Base-by-base conservation (phyloP, 2,888 invertebrate genomes). In the Pristionchus maxplancki region DNA sequence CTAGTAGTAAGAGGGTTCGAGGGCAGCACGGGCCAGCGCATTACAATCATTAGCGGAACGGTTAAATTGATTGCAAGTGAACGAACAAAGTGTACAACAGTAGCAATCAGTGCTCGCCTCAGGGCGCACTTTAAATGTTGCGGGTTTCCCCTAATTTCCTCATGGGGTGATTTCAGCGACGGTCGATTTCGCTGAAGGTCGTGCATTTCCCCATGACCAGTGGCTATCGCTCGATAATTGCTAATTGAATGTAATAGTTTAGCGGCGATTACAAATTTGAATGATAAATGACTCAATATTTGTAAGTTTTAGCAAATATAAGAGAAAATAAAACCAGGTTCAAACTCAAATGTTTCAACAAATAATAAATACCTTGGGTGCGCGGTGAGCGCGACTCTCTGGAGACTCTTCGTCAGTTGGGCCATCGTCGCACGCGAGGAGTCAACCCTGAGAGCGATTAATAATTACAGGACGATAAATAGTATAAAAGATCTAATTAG, bases 341-440 rank as follows among this genome's bases (percentile, higher is more conserved):
- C 20, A 15, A 20, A 15, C 17, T 20, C 15, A 58, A 24, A 58
- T 8, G 28, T 64, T 67, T 67, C 3, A 71, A 17, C 37, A 71
- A 48, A 4, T 78, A 78, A 78, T 28, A 44, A 78, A 44, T 78
- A 78, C 78, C 78, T 78, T 15, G 78, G 78, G 28, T 78, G 78
- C 15, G 44, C 28, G 2, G 48, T 11, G 28, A 44, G 48, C 28
- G 28, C 44, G 40, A 28, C 78, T 78, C 78, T 78, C 44, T 78
- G 78, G n/a, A 78, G 44, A 28, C 78, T 48, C 78, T 78, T 78
- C 78, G 78, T 28, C 44, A 78, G 78, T 48, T 78, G 78, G 28
- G 78, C 78, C 78, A 78, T 78, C 37, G 37, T 71, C 71, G 37
- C 71, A 40, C 31, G 37, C 37, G 71, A 37, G 44, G 78, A 78